A percentile compares a stretch with the other conserved stretches of the same genome.
phyloP scores from a whole-genome alignment of 2,888 invertebrate species.

The Meiosimyza decipiens region DNA sequence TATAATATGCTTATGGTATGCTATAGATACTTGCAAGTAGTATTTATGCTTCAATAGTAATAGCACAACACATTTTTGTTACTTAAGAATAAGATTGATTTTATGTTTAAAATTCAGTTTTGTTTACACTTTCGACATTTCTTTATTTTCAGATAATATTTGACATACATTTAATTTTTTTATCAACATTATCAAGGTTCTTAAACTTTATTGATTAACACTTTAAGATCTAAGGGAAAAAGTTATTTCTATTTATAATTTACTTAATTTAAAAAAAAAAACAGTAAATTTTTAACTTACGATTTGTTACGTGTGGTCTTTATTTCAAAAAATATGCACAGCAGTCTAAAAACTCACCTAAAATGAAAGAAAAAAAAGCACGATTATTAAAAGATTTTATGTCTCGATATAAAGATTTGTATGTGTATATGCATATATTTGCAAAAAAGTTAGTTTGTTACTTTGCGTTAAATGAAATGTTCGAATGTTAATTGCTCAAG shows the following conservation, averaged over 20 bases:
- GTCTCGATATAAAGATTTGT: too few relatives aligned
- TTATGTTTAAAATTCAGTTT: too few relatives aligned
- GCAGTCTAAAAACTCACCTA: slow-evolving; percentile 28
- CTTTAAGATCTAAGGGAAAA: not conserved
- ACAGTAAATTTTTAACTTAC: slow-evolving; percentile 17
- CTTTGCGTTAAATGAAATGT: too few relatives aligned
- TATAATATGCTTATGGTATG: not conserved
- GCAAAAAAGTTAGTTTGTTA: too few relatives aligned
- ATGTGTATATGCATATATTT: too few relatives aligned
- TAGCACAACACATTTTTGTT: not conserved
- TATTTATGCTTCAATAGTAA: not conserved
- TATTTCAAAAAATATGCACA: slow-evolving; percentile 12
- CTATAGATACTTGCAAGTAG: not conserved
- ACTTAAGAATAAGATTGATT: not conserved
- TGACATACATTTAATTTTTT: too few relatives aligned
- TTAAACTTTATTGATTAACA: not conserved
- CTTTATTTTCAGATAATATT: too few relatives aligned
- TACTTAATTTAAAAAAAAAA: not conserved
- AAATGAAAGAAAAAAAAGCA: slow-evolving; percentile 7
- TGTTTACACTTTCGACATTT: too few relatives aligned
- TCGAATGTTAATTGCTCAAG: too few relatives aligned
- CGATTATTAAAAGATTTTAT: too few relatives aligned
- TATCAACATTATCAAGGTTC: not conserved
- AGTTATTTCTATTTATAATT: not conserved
- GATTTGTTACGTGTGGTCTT: slow-evolving; percentile 17